Conservation (phyloP, 2,113 vertebrate species). For the Rhynchomys soricoides region DNA sequence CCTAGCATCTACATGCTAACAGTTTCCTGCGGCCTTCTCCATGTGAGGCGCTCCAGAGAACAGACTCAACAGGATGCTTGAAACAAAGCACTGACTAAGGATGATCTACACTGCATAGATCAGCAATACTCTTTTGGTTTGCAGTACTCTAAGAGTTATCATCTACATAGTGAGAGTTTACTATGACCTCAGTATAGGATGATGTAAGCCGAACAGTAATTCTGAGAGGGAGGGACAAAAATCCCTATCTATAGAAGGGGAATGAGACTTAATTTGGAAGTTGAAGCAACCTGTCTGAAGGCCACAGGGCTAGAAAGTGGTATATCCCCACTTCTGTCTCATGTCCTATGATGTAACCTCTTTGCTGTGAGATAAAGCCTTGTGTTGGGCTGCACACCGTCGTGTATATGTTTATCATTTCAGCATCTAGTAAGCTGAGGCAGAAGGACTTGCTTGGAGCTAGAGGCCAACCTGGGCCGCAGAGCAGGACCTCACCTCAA, state of each 20-base stretch:
- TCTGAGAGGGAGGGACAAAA: not conserved
- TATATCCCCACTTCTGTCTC: not conserved
- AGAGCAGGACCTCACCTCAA: not conserved
- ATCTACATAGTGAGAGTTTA: not conserved
- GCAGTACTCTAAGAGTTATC: not conserved
- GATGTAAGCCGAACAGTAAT: not conserved
- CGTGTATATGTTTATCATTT: not conserved
- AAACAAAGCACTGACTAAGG: constrained; percentile 12
- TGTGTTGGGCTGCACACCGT: not conserved
- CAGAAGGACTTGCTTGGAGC: not conserved
- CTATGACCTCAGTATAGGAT: not conserved
- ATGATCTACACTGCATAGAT: not conserved
- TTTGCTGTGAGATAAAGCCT: not conserved
- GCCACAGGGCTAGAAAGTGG: not conserved
- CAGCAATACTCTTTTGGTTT: constrained; percentile 14
- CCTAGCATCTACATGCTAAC: not conserved
- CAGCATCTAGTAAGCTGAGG: not conserved
- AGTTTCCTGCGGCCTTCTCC: not conserved
- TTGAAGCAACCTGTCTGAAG: not conserved
- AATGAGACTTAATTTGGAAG: not conserved
- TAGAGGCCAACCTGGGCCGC: not conserved
- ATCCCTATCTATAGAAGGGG: not conserved
- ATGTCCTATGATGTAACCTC: not conserved
- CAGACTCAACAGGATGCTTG: not conserved
- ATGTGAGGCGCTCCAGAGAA: not conserved